Evolutionary conservation across 2,797 vertebrate species (phyloP).

Genomic region (Heliangelus exortis): DNA sequence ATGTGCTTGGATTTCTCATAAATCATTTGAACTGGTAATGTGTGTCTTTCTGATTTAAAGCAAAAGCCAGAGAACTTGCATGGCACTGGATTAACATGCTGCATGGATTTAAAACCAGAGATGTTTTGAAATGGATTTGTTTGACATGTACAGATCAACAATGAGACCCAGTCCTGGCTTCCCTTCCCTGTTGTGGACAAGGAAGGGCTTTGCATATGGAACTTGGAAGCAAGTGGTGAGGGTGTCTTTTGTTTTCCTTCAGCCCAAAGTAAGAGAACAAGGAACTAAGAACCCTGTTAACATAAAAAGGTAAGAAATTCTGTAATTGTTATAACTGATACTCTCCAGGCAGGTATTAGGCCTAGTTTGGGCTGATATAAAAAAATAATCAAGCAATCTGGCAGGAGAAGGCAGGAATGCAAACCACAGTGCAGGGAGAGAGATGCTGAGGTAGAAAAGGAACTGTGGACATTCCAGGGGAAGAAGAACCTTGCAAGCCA

Average conservation of each 20-base stretch:
- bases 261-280: background rate
- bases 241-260: background rate
- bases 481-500: background rate
- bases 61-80: background rate
- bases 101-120: background rate
- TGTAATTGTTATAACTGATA: background rate
- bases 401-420: background rate
- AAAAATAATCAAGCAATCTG: background rate
- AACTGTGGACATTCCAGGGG: background rate
- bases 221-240: background rate
- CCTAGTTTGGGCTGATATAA: background rate
- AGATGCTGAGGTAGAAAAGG: background rate
- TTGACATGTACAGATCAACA: background rate
- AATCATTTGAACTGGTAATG: background rate
- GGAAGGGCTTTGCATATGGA: background rate
- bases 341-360: background rate
- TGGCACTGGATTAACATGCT: background rate
- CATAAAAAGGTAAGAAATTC: background rate
- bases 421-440: background rate
- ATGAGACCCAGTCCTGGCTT: background rate
- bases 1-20: background rate
- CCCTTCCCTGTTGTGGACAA: rapidly evolving
- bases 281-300: background rate
- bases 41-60: conserved; percentile 5
- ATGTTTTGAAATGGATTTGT: background rate